Evolutionary conservation across 92 coral and sea anemone genomes (phyloP), one percentile per base, ranked within the genome.

Genomic region (Diadumene lineata): DNA sequence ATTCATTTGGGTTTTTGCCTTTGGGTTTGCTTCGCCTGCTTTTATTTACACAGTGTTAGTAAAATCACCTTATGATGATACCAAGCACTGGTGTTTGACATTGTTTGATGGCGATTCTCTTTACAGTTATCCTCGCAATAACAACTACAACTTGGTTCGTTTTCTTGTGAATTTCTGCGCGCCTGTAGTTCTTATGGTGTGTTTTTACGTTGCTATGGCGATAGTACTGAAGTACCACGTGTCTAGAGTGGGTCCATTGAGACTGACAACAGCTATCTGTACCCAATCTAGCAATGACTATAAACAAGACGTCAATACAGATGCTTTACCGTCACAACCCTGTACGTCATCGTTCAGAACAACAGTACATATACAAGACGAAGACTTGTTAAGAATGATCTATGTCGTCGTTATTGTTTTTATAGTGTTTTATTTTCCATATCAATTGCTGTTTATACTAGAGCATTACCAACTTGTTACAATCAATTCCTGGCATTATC

Each of bases 311-410:
- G n/a, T n/a, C 48, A 6, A 6, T 13, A 4, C 48, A 38, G 48
- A 38, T 38, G 13, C 7, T 13, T 13, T 38, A 38, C 48, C 7
- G 13, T 38, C 48, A 38, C n/a, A n/a, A n/a, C n/a, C n/a, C n/a
- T n/a, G n/a, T n/a, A 38, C 48, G 48, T 13, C 7, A 13, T 38
- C 48, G 13, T 4, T 38, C 13, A 13, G 13, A 38, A 25, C 2
- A 9, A 15, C 30, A 58, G 30, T 58, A 10, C 26, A 62, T 0
- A 77, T 74, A 48, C 67, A 43, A 11, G 90, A 85, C 31, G 68
- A 70, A 33, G 90, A 85, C 56, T 46, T 85, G 19, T 68, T 85
- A 32, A 85, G 67, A 64, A 85, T 85, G 90, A 85, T 80, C 19
- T 85, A 74, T 34, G 74, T 70, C 15, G 30, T 85, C 7, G 82